A percentile compares a stretch with the other conserved stretches of the same genome.
Conservation (phyloP, 1,140 invertebrate species). For the Diachasmimorpha longicaudata region DNA sequence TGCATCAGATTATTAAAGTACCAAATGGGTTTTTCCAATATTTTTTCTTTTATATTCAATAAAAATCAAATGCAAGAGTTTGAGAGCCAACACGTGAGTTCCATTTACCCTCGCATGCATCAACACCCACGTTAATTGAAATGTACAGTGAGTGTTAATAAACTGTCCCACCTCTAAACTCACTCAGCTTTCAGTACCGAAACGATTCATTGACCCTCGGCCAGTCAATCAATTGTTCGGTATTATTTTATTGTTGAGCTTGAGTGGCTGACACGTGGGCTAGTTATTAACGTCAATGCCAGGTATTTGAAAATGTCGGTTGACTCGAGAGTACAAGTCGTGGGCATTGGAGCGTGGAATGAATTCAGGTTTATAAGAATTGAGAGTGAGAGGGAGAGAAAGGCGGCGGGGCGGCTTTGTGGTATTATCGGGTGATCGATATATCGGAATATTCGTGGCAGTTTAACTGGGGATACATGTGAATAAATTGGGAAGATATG, state of each 20-base stretch:
- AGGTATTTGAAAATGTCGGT: not conserved
- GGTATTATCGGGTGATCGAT: not conserved
- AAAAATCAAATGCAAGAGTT: not conserved
- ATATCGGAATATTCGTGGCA: too few relatives aligned
- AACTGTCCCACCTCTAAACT: not conserved
- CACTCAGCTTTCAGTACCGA: not conserved
- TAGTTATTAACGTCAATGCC: too few relatives aligned
- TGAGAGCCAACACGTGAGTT: not conserved
- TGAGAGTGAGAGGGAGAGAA: not conserved
- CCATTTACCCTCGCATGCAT: constrained; percentile 9
- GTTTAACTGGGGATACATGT: too few relatives aligned
- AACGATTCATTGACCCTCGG: not conserved
- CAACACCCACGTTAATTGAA: constrained; percentile 9
- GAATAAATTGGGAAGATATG: not conserved
- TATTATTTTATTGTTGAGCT: not conserved
- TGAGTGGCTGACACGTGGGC: too few relatives aligned
- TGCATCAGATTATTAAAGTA: too few relatives aligned
- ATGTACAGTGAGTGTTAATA: constrained; percentile 4
- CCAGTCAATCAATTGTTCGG: not conserved
- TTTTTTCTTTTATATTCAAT: not conserved
- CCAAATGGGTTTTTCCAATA: not conserved
- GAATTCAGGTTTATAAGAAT: not conserved
- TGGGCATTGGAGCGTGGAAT: not conserved
- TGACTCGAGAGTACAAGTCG: not conserved
- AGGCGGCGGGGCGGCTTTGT: too few relatives aligned